Conservation (phyloP, 1,140 invertebrate species). For the Spodoptera frugiperda region DNA sequence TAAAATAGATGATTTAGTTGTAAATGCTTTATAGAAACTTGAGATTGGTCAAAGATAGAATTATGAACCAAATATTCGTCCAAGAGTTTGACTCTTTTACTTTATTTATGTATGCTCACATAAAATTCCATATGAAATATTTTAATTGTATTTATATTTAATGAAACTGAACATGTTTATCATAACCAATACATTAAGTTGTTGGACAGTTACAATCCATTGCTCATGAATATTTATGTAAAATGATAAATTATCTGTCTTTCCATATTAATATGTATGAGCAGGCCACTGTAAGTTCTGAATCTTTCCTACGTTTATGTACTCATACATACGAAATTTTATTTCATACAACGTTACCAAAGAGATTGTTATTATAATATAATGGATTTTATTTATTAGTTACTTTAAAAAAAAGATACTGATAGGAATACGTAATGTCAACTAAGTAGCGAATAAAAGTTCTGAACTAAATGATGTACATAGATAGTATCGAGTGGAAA, state of each 20-base stretch:
- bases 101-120: too few relatives aligned
- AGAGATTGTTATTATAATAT: neutral
- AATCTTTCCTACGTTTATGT: constrained; percentile 18
- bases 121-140: neutral
- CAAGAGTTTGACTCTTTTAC: too few relatives aligned
- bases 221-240: constrained; percentile 64
- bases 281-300: neutral
- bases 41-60: too few relatives aligned
- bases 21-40: too few relatives aligned
- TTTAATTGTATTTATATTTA: constrained; percentile 16
- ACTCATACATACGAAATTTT: constrained; percentile 3
- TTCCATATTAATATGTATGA: constrained; percentile 49
- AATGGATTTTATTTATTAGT: too few relatives aligned
- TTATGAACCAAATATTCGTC: too few relatives aligned
- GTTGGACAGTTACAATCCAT: constrained; percentile 52
- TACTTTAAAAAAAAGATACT: too few relatives aligned
- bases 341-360: neutral
- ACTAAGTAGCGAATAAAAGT: too few relatives aligned
- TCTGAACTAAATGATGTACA: too few relatives aligned
- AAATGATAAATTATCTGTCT: constrained; percentile 63
- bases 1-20: too few relatives aligned
- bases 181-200: constrained; percentile 40
- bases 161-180: constrained; percentile 33
- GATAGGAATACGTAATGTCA: too few relatives aligned
- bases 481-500: too few relatives aligned